A percentile compares a stretch with the other conserved stretches of the same genome.
Evolutionary conservation across 1,140 invertebrate species (phyloP).

Genomic region (Macrocentrus cingulum): DNA sequence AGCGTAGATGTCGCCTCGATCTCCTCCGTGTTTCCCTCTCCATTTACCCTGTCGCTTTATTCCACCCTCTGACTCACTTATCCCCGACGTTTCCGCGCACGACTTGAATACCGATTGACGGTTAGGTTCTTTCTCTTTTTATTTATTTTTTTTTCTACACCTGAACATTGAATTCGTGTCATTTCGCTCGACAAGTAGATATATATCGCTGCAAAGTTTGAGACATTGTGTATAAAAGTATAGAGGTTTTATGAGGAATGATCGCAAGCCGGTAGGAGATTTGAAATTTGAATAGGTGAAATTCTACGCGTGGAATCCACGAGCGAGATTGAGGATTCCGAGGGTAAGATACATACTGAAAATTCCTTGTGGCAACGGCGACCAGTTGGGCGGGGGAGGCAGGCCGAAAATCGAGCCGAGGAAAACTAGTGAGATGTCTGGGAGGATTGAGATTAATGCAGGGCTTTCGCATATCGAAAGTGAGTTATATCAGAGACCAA

Average conservation of each 20-base stretch:
- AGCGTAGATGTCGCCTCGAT: slow-evolving; percentile 25
- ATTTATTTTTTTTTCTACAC: neutral
- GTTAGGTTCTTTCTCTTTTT: neutral
- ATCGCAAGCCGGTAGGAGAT: no score
- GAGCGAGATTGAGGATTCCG: neutral
- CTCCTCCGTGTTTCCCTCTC: slow-evolving; percentile 6
- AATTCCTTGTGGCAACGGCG: slow-evolving; percentile 22
- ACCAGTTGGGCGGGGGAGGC: slow-evolving; percentile 11
- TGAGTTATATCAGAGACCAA: no score
- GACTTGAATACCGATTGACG: slow-evolving; percentile 15
- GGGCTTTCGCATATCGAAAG: neutral
- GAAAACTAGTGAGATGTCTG: slow-evolving; percentile 1
- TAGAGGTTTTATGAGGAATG: no score
- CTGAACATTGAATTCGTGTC: no score
- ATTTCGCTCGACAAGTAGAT: neutral
- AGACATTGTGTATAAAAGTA: no score
- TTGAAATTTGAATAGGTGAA: slow-evolving; percentile 29
- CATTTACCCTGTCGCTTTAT: neutral
- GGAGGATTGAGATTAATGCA: neutral
- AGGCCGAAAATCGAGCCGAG: neutral
- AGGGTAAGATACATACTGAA: slow-evolving; percentile 18
- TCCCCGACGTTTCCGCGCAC: slow-evolving; percentile 12
- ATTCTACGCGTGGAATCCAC: slow-evolving; percentile 31
- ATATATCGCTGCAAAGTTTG: no score
- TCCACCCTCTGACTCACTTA: neutral